Conservation (phyloP, 2,888 invertebrate species). For the Drosophila paramelanica region DNA sequence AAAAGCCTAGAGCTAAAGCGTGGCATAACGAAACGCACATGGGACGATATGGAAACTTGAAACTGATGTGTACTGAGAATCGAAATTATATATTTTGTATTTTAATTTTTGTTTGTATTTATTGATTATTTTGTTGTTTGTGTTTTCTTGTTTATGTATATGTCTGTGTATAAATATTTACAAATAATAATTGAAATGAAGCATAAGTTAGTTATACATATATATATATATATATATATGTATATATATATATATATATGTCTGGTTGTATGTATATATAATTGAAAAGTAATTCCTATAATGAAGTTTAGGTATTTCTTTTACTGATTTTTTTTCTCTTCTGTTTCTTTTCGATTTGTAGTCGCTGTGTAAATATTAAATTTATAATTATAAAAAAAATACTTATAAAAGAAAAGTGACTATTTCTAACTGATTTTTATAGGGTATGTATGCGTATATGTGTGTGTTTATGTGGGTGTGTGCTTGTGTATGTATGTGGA, state of each 20-base stretch:
- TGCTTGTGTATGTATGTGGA: conserved; percentile 9
- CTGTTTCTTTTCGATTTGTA: conserved; percentile 16
- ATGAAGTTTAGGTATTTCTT: conserved; percentile 1
- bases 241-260: conserved; percentile 6
- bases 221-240: conserved; percentile 3
- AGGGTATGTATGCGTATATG: conserved; percentile 7
- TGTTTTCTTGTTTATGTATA: conserved; percentile 13
- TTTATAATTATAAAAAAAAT: conserved; percentile 31
- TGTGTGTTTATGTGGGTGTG: conserved; percentile 2
- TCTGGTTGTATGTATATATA: conserved; percentile 5
- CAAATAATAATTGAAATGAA: conserved; percentile 44
- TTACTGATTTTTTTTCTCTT: conserved; percentile 1
- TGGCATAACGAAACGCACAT: neutral
- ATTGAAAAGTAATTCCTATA: conserved; percentile 18
- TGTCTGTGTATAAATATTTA: conserved; percentile 44
- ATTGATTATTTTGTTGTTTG: conserved; percentile 31
- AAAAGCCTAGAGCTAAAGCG: neutral
- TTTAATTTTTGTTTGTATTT: conserved; percentile 23
- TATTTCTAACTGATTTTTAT: conserved; percentile 24
- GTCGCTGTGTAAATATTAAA: conserved; percentile 17
- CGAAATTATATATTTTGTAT: conserved; percentile 12
- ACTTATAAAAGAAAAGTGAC: conserved; percentile 18
- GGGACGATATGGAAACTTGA: conserved; percentile 21
- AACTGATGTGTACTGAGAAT: conserved; percentile 9
- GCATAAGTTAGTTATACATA: conserved; percentile 40